phyloP scores from a whole-genome alignment of 1,140 invertebrate genomes.

The Drosophila albomicans region DNA sequence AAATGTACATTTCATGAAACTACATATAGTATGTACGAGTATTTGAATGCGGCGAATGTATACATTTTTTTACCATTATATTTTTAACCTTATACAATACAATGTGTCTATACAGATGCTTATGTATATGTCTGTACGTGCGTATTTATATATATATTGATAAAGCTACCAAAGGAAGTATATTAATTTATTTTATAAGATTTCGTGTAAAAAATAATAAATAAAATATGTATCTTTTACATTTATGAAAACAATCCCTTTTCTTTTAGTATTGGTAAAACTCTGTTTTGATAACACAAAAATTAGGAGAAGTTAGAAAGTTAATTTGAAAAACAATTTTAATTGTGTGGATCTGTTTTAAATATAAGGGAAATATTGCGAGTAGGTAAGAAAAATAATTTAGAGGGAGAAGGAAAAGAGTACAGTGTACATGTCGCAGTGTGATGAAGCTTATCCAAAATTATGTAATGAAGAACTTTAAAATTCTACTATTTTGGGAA shows the following conservation, averaged over 20 bases:
- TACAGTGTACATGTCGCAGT: no score
- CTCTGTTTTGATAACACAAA: neutral
- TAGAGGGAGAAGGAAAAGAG: no score
- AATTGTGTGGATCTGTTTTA: no score
- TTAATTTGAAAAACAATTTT: neutral
- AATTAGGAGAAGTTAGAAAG: neutral
- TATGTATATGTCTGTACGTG: constrained; percentile 72
- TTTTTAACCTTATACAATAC: constrained; percentile 71
- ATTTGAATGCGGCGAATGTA: constrained; percentile 64
- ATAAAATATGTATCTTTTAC: constrained; percentile 68
- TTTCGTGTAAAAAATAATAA: constrained; percentile 70
- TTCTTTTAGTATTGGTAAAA: neutral
- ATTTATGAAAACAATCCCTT: neutral
- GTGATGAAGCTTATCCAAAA: no score
- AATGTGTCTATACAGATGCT: constrained; percentile 52
- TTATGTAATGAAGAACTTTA: no score
- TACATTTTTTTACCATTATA: constrained; percentile 70
- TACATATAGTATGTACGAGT: constrained; percentile 60
- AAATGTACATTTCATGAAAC: constrained; percentile 75
- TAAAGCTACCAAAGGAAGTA: constrained; percentile 78
- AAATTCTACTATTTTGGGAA: no score
- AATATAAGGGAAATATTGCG: no score
- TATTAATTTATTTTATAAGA: constrained; percentile 79
- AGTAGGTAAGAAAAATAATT: no score
- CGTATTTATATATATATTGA: constrained; percentile 70